Conservation (phyloP, 2,888 invertebrate genomes). For the Enoplolaimus lenunculus region DNA sequence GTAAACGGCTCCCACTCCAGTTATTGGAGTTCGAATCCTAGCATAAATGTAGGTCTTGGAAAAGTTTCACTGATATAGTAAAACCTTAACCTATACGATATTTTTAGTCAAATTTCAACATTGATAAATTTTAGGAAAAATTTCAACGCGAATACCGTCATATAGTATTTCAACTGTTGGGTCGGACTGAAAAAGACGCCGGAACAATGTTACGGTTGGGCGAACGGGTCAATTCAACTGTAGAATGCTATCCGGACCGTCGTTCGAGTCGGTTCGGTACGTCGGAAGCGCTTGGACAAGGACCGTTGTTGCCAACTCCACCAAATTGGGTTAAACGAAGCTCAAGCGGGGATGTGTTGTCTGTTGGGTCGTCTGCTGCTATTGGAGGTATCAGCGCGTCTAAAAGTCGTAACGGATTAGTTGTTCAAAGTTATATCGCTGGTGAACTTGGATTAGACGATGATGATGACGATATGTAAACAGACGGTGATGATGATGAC, state of each 20-base stretch:
- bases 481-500: too few species aligned
- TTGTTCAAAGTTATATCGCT: background rate
- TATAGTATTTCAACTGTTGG: background rate
- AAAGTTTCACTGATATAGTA: too few species aligned
- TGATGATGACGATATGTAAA: background rate
- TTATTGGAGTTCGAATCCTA: too few species aligned
- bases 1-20: too few species aligned
- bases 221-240: background rate
- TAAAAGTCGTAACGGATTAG: background rate
- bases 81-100: too few species aligned
- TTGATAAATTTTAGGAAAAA: constrained; percentile 21
- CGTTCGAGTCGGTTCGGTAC: too few species aligned
- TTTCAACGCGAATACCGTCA: constrained; percentile 21
- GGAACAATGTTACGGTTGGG: background rate
- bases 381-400: background rate
- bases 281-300: background rate
- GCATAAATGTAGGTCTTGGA: too few species aligned
- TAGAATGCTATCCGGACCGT: too few species aligned
- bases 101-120: too few species aligned
- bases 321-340: background rate
- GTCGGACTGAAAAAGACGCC: background rate
- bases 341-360: background rate
- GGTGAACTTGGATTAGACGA: background rate
- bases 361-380: background rate
- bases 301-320: background rate